phyloP scores from a whole-genome alignment of 1,140 invertebrate genomes.

The Alviniconcha marisindica region DNA sequence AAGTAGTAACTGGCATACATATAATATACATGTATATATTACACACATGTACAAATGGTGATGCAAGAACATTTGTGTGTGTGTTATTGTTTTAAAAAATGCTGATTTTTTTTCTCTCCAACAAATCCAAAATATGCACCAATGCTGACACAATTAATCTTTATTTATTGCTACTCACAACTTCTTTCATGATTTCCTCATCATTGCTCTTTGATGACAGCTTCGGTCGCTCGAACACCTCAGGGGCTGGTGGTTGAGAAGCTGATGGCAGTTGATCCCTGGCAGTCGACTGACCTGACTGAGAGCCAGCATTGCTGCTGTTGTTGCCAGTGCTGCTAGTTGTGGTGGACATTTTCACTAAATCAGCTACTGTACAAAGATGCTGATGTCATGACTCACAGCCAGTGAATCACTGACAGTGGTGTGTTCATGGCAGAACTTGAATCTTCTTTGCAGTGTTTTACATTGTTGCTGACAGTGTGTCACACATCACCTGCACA shows the following conservation, averaged over 20 bases:
- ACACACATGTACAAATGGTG: too few species aligned
- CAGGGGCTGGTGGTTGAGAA: not conserved
- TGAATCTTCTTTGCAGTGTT: not conserved
- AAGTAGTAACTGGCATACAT: too few species aligned
- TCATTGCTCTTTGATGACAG: conserved; percentile 51
- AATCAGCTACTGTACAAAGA: not conserved
- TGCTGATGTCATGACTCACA: not conserved
- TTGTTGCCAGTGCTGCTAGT: not conserved
- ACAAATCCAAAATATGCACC: too few species aligned
- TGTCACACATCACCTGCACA: too few species aligned
- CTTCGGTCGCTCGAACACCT: conserved; percentile 35
- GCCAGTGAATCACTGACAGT: not conserved
- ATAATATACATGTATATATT: too few species aligned
- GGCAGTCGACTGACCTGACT: not conserved
- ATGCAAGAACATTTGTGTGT: too few species aligned
- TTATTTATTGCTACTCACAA: too few species aligned
- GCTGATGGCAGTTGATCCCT: conserved; percentile 7
- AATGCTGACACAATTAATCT: too few species aligned
- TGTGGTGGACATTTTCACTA: not conserved
- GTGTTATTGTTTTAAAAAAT: too few species aligned
- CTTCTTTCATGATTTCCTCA: conserved; percentile 50
- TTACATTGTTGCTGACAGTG: not conserved
- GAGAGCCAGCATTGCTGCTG: not conserved
- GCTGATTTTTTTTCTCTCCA: too few species aligned
- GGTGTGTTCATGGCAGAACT: not conserved